These are phyloP conservation scores for Trichogramma evanescens DNA, from an alignment of 2,888 invertebrate species.

Conservation along the genomic window DNA sequence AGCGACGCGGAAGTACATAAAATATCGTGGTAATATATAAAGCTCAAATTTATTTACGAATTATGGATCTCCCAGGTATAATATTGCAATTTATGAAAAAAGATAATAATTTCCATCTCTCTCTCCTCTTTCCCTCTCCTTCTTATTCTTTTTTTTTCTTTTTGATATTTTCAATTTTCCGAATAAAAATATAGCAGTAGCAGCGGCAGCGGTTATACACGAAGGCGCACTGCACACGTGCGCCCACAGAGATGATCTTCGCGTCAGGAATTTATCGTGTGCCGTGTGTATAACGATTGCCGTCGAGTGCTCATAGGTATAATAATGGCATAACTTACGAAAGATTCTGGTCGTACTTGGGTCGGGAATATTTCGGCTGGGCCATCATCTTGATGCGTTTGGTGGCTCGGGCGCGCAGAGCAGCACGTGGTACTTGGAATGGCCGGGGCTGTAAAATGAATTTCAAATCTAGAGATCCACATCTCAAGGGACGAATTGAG, in stretches of 20 bases:
- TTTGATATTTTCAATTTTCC: no score
- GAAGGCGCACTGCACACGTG: neutral
- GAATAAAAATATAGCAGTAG: no score
- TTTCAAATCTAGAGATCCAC: slow-evolving; percentile 18
- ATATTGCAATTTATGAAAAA: no score
- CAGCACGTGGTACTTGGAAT: slow-evolving; percentile 25
- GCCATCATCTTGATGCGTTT: slow-evolving; percentile 37
- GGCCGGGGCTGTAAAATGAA: slow-evolving; percentile 28
- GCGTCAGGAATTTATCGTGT: no score
- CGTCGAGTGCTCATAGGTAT: neutral
- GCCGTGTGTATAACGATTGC: neutral
- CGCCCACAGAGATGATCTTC: neutral
- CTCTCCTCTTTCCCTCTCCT: no score
- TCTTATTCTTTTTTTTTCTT: no score
- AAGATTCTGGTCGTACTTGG: neutral
- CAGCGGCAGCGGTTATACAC: no score
- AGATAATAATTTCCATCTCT: no score
- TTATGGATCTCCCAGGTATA: no score
- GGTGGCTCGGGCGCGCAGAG: slow-evolving; percentile 30
- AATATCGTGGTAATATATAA: no score
- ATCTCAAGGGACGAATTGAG: slow-evolving; percentile 14
- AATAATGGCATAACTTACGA: slow-evolving; percentile 10
- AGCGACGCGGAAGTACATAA: no score
- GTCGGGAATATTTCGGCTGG: slow-evolving; percentile 23
- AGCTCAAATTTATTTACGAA: no score